Conservation (phyloP, 2,113 vertebrate species). For the Dipodomys merriami region DNA sequence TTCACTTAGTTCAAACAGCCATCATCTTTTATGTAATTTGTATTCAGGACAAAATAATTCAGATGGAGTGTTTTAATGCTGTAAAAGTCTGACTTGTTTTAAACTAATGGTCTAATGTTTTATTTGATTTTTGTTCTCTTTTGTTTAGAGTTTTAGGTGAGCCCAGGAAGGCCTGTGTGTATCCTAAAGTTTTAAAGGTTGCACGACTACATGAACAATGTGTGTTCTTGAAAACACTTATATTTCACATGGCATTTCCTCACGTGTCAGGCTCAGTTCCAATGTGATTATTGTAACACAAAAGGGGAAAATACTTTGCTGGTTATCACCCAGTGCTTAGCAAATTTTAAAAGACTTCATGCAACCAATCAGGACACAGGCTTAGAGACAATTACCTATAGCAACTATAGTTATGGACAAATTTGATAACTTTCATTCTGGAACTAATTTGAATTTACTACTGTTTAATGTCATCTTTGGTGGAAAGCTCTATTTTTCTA, state of each 20-base stretch:
- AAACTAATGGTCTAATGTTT: neutral
- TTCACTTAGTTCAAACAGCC: neutral
- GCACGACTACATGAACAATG: neutral
- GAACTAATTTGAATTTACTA: neutral
- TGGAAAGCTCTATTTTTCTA: neutral
- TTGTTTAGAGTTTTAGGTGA: no score
- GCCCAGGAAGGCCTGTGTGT: no score
- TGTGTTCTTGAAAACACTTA: neutral
- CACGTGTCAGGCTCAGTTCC: neutral
- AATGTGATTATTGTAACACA: no score
- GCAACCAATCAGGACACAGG: neutral
- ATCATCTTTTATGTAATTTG: neutral
- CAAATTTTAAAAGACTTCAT: neutral
- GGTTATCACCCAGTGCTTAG: neutral
- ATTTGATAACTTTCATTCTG: neutral
- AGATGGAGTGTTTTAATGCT: neutral
- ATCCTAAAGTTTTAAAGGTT: neutral
- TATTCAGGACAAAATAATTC: slow-evolving; percentile 26
- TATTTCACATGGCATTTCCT: neutral
- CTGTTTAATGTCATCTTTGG: neutral
- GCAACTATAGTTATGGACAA: neutral
- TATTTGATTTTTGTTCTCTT: slow-evolving; percentile 1
- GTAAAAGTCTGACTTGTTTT: neutral
- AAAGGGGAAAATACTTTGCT: neutral
- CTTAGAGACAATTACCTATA: neutral